Conservation (phyloP, 2,888 invertebrate genomes). For the Coremacera marginata region DNA sequence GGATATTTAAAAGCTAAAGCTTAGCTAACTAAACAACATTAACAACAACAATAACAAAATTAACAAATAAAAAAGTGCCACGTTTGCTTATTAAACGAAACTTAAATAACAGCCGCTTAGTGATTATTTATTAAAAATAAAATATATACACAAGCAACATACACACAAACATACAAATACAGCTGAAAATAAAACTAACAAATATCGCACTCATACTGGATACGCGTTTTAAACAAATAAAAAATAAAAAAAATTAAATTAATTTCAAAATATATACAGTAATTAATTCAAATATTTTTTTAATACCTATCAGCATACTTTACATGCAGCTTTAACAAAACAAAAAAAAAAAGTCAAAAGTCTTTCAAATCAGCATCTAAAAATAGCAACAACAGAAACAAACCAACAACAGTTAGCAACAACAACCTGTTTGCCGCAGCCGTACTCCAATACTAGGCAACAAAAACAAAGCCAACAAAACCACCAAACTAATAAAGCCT, state of each 20-base stretch:
- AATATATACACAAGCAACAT: not conserved
- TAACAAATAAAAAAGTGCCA: slow-evolving; percentile 13
- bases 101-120: not conserved
- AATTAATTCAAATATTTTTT: not conserved
- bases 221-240: not conserved
- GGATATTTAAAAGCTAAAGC: not conserved
- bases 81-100: slow-evolving; percentile 4
- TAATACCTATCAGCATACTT: too few relatives aligned
- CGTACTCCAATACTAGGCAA: not conserved
- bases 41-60: not conserved
- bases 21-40: not conserved
- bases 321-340: too few relatives aligned
- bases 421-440: slow-evolving; percentile 23
- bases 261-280: not conserved
- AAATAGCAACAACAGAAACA: slow-evolving; percentile 16
- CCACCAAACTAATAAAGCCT: not conserved
- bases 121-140: not conserved
- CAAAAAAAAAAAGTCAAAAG: not conserved
- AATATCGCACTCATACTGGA: not conserved
- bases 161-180: not conserved
- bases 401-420: not conserved
- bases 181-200: too few relatives aligned
- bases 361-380: slow-evolving; percentile 10
- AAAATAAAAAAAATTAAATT: not conserved
- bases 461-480: slow-evolving; percentile 7